Percentiles rank a stretch among this genome's conserved stretches.
Conservation (phyloP, 2,113 vertebrate species). For the Serilophus lunatus region DNA sequence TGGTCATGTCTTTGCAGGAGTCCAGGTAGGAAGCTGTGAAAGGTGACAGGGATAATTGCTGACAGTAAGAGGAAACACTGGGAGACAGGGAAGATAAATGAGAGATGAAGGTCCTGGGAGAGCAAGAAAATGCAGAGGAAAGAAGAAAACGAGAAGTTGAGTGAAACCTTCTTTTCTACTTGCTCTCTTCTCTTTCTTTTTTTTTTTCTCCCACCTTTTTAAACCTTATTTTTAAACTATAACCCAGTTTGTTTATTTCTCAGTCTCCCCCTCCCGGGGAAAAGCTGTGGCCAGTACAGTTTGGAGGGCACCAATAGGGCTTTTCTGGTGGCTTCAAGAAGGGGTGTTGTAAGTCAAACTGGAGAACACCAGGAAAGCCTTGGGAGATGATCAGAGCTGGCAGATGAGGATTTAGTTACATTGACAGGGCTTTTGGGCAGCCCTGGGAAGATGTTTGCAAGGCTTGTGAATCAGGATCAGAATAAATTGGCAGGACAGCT, state of each 20-base stretch:
- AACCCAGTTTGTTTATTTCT: neutral
- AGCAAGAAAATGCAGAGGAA: neutral
- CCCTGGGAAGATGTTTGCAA: conserved; percentile 13
- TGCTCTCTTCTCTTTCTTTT: neutral
- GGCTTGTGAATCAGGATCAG: neutral
- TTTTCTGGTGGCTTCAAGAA: neutral
- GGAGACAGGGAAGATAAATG: neutral
- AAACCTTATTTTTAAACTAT: neutral
- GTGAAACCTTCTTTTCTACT: neutral
- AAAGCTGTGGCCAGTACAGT: neutral
- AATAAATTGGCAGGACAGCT: conserved; percentile 36
- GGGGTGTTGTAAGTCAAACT: neutral
- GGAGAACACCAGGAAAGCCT: neutral
- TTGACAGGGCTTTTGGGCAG: neutral
- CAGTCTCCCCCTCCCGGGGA: neutral
- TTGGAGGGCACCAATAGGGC: neutral
- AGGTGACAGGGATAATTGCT: neutral
- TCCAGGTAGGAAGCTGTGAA: neutral
- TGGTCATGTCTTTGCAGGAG: neutral
- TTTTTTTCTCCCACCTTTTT: accelerated
- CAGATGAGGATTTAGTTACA: neutral
- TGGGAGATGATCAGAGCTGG: neutral
- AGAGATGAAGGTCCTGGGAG: neutral
- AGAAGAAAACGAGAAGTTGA: neutral
- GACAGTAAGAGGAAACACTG: neutral